These are phyloP conservation scores for Agonopterix alstromeriana DNA, from an alignment of 2,888 invertebrate species.

Conservation along the genomic window DNA sequence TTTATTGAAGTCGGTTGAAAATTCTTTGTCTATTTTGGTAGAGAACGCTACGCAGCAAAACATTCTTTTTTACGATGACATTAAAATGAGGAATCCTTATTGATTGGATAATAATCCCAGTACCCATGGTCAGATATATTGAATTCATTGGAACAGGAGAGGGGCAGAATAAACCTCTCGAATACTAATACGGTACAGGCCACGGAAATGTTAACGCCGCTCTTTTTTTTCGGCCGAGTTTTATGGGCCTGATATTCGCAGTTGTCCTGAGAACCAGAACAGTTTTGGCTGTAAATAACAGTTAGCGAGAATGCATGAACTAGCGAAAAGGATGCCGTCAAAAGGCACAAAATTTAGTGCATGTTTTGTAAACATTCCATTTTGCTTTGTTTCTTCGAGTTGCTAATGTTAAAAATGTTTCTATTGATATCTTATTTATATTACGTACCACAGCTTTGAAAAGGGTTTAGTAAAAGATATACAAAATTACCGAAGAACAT, in stretches of 20 bases:
- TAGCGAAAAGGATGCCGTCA: constrained; percentile 19
- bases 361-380: constrained; percentile 6
- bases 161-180: constrained; percentile 11
- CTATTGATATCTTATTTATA: no score
- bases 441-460: no score
- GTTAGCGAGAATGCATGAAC: constrained; percentile 18
- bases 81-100: no score
- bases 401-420: no score
- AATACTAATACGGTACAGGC: constrained; percentile 21
- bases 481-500: no score
- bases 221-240: constrained; percentile 32
- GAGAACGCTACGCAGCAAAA: no score
- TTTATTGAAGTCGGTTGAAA: no score
- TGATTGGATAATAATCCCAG: no score
- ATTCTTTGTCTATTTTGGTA: no score
- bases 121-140: no score
- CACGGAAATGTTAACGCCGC: constrained; percentile 33
- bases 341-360: constrained; percentile 9
- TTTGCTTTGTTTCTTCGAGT: background rate
- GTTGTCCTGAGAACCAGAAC: constrained; percentile 17
- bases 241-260: constrained; percentile 33
- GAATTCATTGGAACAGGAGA: background rate
- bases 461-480: no score
- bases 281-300: constrained; percentile 30
- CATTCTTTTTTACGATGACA: no score